Percentiles rank a stretch among this genome's conserved stretches.
Conservation (phyloP, 2,797 vertebrate species). For the Calcarius lapponicus region DNA sequence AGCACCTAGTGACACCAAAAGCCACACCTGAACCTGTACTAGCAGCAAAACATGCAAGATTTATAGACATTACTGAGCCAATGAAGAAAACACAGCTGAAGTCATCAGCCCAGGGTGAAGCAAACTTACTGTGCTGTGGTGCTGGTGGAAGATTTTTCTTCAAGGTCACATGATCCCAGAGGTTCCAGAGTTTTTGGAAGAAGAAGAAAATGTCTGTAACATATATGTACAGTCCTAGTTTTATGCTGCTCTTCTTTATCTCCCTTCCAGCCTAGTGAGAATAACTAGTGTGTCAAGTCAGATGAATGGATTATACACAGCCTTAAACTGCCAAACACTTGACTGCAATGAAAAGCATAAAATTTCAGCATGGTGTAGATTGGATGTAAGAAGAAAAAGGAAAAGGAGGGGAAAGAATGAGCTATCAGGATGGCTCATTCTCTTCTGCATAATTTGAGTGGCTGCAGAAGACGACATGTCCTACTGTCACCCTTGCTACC, state of each 20-base stretch:
- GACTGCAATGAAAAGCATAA: neutral
- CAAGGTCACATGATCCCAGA: neutral
- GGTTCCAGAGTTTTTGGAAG: neutral
- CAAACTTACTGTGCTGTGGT: neutral
- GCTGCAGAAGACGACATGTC: neutral
- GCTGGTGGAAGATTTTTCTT: neutral
- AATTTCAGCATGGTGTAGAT: neutral
- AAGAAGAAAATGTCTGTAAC: neutral
- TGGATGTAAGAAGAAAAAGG: neutral
- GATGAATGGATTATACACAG: neutral
- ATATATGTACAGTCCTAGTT: rapidly evolving
- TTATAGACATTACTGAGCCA: neutral
- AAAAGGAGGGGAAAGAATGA: neutral
- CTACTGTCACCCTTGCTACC: neutral
- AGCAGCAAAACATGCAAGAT: neutral
- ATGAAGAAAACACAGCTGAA: neutral
- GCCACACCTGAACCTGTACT: neutral
- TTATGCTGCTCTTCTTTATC: neutral
- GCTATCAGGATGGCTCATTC: neutral
- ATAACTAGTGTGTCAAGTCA: neutral
- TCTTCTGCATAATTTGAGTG: neutral
- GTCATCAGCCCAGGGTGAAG: neutral
- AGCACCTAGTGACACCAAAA: neutral
- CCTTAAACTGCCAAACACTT: neutral
- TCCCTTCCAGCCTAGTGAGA: neutral